phyloP scores from a whole-genome alignment of 1,140 invertebrate species.

The Drosophila sechellia region DNA sequence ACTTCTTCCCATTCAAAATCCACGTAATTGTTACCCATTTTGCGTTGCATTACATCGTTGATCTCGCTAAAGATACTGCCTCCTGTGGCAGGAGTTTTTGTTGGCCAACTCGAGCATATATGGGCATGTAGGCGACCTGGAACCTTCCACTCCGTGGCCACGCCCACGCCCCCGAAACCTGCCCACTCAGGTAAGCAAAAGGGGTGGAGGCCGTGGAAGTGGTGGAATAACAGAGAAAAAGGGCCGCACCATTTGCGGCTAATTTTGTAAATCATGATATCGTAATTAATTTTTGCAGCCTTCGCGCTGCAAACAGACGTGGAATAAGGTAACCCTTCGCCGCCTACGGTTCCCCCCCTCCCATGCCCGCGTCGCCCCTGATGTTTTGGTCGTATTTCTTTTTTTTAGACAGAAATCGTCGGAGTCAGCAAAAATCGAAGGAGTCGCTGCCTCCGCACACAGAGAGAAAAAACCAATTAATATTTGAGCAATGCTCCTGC shows the following conservation, averaged over 20 bases:
- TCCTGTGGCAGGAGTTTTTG: slow-evolving; percentile 3
- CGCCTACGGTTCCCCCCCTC: background rate
- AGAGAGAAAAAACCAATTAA: slow-evolving; percentile 78
- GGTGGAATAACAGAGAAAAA: slow-evolving; percentile 37
- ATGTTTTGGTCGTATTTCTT: background rate
- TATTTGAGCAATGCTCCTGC: slow-evolving; percentile 82
- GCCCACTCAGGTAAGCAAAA: background rate
- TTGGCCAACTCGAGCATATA: background rate
- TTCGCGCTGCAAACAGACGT: slow-evolving; percentile 33
- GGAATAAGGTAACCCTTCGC: slow-evolving; percentile 19
- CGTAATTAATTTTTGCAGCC: slow-evolving; percentile 82
- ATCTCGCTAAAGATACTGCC: slow-evolving; percentile 18
- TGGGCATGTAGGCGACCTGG: background rate
- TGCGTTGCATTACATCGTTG: slow-evolving; percentile 13
- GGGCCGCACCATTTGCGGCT: slow-evolving; percentile 77
- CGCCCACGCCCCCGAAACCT: slow-evolving; percentile 7
- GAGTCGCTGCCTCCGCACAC: slow-evolving; percentile 32
- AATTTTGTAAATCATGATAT: slow-evolving; percentile 83
- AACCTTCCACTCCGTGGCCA: slow-evolving; percentile 3
- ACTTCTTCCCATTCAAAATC: too few species aligned
- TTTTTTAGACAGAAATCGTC: slow-evolving; percentile 71
- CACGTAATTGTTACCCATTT: background rate
- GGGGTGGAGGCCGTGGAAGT: background rate
- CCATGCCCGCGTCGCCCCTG: background rate
- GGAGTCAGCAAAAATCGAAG: slow-evolving; percentile 23